Evolutionary conservation across 2,888 invertebrate genomes (phyloP).

Genomic region (Lasioglossum leucozonium): DNA sequence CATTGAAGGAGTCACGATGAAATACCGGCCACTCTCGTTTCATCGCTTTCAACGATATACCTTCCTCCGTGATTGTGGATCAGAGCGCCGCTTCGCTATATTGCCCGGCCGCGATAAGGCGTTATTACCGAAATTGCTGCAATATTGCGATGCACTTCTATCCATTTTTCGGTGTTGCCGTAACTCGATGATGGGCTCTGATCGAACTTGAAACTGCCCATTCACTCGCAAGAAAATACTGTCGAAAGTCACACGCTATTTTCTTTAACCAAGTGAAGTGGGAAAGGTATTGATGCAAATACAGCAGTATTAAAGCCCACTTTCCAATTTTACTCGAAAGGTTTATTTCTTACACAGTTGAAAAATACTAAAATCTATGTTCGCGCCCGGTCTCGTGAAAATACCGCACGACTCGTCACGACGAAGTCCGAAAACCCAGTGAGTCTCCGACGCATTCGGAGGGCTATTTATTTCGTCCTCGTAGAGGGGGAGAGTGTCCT

Average conservation of each 20-base stretch:
- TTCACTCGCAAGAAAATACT: not conserved
- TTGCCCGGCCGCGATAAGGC: conserved; percentile 10
- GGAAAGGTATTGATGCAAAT: too few relatives aligned
- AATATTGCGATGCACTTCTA: conserved; percentile 11
- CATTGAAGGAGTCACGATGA: conserved; percentile 8
- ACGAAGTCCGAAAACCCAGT: too few relatives aligned
- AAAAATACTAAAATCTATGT: too few relatives aligned
- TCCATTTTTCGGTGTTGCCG: not conserved
- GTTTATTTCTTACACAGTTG: too few relatives aligned
- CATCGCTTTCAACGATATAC: not conserved
- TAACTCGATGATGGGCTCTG: not conserved
- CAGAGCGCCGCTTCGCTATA: not conserved
- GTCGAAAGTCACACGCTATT: not conserved
- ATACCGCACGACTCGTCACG: too few relatives aligned
- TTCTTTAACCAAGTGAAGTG: too few relatives aligned
- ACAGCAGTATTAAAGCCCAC: too few relatives aligned
- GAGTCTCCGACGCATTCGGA: too few relatives aligned
- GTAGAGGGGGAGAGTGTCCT: too few relatives aligned
- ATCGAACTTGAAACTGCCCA: not conserved
- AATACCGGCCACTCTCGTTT: conserved; percentile 20
- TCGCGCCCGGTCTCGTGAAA: too few relatives aligned
- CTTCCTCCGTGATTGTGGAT: not conserved
- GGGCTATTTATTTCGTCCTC: too few relatives aligned
- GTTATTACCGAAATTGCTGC: conserved; percentile 4
- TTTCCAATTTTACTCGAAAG: too few relatives aligned